phyloP scores from a whole-genome alignment of 2,797 vertebrate species.

The Gymnoscopelus braueri region DNA sequence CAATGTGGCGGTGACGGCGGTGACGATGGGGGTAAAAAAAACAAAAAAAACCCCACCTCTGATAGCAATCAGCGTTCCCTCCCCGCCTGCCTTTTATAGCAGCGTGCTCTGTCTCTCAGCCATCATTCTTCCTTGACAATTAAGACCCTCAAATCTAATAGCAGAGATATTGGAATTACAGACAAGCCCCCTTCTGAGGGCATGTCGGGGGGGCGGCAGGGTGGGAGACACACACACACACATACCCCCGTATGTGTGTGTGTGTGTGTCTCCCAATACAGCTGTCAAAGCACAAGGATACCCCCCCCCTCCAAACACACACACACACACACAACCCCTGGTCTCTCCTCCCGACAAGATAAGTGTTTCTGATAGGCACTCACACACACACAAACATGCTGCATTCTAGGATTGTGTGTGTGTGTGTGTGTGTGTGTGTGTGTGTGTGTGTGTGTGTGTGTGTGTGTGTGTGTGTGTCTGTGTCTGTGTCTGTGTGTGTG shows the following conservation, averaged over 20 bases:
- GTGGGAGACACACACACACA: too few relatives aligned
- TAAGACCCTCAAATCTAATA: slow-evolving; percentile 86
- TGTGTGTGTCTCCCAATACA: too few relatives aligned
- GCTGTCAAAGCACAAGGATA: background rate
- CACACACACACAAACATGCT: slow-evolving; percentile 25
- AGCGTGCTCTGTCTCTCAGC: slow-evolving; percentile 56
- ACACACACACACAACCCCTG: too few relatives aligned
- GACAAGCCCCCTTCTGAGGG: slow-evolving; percentile 71
- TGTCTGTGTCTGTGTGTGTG: too few relatives aligned
- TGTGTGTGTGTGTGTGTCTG: slow-evolving; percentile 62
- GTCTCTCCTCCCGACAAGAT: slow-evolving; percentile 60
- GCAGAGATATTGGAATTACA: slow-evolving; percentile 82
- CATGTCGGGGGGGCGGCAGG: too few relatives aligned
- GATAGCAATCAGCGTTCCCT: slow-evolving; percentile 65
- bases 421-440: slow-evolving; percentile 44
- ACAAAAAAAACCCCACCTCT: slow-evolving; percentile 34
- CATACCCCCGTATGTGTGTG: too few relatives aligned
- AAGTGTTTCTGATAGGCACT: slow-evolving; percentile 67
- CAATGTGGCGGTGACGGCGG: slow-evolving; percentile 25
- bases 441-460: too few relatives aligned
- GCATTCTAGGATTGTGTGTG: slow-evolving; percentile 65
- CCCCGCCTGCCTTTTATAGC: slow-evolving; percentile 66
- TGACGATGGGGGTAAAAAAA: background rate
- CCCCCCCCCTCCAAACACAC: too few relatives aligned
- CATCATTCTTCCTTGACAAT: slow-evolving; percentile 85